Evolutionary conservation across 2,888 invertebrate species (phyloP).

Genomic region (Tachina lurida): DNA sequence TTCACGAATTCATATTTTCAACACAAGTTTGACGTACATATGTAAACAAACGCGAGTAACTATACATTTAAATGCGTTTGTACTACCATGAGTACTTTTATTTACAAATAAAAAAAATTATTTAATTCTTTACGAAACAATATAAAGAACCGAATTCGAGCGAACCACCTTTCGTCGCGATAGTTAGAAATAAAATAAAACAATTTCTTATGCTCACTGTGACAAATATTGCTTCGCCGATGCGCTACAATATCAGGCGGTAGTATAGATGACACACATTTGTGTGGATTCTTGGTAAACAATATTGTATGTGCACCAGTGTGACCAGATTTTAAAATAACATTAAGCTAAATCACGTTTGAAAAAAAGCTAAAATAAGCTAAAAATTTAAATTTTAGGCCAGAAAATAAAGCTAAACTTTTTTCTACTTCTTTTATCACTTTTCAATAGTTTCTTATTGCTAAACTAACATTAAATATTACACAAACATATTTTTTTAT

Average conservation of each 20-base stretch:
- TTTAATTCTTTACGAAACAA: conserved; percentile 33
- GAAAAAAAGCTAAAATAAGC: too few relatives aligned
- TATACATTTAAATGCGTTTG: neutral
- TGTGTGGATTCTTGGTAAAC: neutral
- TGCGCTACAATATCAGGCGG: conserved; percentile 45
- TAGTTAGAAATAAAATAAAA: conserved; percentile 64
- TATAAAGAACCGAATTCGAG: conserved; percentile 55
- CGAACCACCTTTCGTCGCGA: conserved; percentile 60
- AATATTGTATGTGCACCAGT: neutral
- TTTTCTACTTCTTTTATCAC: too few relatives aligned
- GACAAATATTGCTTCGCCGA: conserved; percentile 60
- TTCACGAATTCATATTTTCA: conserved; percentile 7
- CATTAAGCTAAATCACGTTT: too few relatives aligned
- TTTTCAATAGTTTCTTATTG: too few relatives aligned
- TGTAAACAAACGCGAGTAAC: neutral
- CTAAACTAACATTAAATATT: too few relatives aligned
- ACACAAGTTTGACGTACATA: neutral
- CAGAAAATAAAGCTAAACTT: too few relatives aligned
- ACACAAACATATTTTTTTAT: too few relatives aligned
- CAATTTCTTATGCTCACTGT: conserved; percentile 56
- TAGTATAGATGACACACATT: conserved; percentile 3
- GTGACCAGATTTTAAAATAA: too few relatives aligned
- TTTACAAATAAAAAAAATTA: conserved; percentile 28
- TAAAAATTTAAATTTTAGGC: too few relatives aligned
- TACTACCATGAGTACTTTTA: conserved; percentile 2